Conservation (phyloP, 2,888 invertebrate genomes). For the Pterostichus niger region DNA sequence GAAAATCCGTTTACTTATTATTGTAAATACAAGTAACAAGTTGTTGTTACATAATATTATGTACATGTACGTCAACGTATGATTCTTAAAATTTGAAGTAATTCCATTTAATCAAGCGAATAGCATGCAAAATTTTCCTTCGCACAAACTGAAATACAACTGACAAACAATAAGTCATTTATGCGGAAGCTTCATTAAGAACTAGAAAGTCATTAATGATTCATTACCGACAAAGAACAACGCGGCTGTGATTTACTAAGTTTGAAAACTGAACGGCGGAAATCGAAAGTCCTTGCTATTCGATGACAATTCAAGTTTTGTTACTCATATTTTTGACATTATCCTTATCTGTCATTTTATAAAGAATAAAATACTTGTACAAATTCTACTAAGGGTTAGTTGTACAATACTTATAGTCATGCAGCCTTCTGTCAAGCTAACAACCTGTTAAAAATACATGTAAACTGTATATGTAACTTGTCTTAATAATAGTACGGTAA, state of each 20-base stretch:
- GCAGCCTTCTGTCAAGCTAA: too few species aligned
- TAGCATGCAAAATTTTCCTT: conserved; percentile 29
- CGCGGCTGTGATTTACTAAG: conserved; percentile 43
- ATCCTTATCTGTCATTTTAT: background rate
- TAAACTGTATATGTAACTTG: too few species aligned
- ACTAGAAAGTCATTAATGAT: conserved; percentile 59
- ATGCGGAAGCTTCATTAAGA: conserved; percentile 54
- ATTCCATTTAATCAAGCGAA: conserved; percentile 4
- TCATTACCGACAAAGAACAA: conserved; percentile 51
- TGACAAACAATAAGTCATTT: conserved; percentile 58
- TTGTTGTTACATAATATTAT: conserved; percentile 13
- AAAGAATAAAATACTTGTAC: background rate
- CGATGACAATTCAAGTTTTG: background rate
- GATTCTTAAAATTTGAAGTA: background rate
- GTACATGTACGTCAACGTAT: background rate
- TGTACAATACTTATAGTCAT: too few species aligned
- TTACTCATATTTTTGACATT: conserved; percentile 20
- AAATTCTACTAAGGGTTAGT: too few species aligned
- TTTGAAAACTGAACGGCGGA: conserved; percentile 36
- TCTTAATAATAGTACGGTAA: too few species aligned
- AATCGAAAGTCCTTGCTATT: conserved; percentile 52
- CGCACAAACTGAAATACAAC: conserved; percentile 19
- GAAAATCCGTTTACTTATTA: background rate
- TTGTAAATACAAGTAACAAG: background rate
- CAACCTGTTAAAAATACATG: too few species aligned